These are phyloP conservation scores for Papio anubis DNA, from an alignment of 2,113 vertebrate genomes.

Conservation along the genomic window DNA sequence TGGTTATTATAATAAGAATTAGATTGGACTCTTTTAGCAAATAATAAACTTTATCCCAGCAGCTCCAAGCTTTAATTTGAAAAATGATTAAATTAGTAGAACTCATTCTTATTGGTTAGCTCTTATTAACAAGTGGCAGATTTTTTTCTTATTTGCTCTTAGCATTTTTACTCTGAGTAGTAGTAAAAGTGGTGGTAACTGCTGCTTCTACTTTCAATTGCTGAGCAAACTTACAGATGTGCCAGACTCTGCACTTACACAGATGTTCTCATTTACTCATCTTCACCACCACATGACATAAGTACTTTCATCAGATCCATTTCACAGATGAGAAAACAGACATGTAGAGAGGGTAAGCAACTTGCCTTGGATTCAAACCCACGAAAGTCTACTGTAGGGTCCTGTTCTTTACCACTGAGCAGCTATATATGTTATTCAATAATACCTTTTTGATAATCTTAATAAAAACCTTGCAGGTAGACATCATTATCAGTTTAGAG, in stretches of 20 bases:
- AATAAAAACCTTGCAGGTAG: background rate
- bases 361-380: background rate
- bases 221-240: background rate
- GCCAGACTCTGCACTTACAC: background rate
- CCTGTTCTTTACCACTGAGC: background rate
- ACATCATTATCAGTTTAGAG: background rate
- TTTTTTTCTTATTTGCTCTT: background rate
- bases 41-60: slow-evolving; percentile 36
- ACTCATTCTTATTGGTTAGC: background rate
- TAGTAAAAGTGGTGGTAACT: background rate
- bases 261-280: background rate
- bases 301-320: background rate
- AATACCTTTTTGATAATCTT: background rate
- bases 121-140: slow-evolving; percentile 21
- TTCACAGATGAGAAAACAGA: background rate
- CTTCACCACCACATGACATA: background rate
- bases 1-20: slow-evolving; percentile 50
- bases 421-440: background rate
- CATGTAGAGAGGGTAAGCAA: background rate
- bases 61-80: slow-evolving; percentile 52
- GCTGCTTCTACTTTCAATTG: background rate
- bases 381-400: background rate
- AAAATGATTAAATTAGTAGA: slow-evolving; percentile 46
- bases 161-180: background rate
- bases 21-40: slow-evolving; percentile 55